Evolutionary conservation across 2,113 vertebrate genomes (phyloP), one percentile per base, ranked within the genome.

Genomic region (Oriolus oriolus): DNA sequence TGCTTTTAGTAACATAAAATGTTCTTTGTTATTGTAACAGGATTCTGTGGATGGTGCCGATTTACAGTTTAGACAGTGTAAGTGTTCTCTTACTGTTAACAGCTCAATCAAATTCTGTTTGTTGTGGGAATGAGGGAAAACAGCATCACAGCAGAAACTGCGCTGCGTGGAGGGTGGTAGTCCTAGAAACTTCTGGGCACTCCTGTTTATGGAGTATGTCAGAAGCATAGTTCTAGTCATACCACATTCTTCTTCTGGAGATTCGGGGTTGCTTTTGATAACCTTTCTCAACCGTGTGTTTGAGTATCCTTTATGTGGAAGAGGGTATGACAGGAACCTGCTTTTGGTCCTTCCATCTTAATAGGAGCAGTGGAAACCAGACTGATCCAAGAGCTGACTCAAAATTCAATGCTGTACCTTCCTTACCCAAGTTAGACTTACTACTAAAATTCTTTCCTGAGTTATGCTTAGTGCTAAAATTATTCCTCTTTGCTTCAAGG

Each of bases 21-120:
- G 11, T 96, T 84, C 83, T 88, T 94, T 97, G 39, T 88, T 95
- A 82, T 94, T 84, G 42, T 80, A 68, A 97, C 96, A 99, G 99
- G 96, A 99, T 99, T 97, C 98, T 99, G 84, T 99, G 99, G 99
- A 99, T 99, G 99, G 99, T 99, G 85, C 99, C 99, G 27, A 99
- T 99, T 97, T 99, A 99, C 98, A 99, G 99, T 96, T 98, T 99
- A 97, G 99, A 99, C 97, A 99, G 99, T 95, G 99, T 99, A 98
- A 99, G 99, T 99, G 27, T 94, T 93, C 69, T 90, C 56, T 96
- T 87, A 42, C 73, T 95, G 53, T 94, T 96, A 59, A 45, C 56
- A 94, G 81, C 45, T 91, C 37, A 24, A 41, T 81, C 44, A 86
- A 53, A 64, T 66, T 60, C 39, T 73, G 6, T 76, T 87, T 92